These are phyloP conservation scores for Drosophila pseudotalamancana DNA, from an alignment of 2,888 invertebrate genomes.

Conservation along the genomic window DNA sequence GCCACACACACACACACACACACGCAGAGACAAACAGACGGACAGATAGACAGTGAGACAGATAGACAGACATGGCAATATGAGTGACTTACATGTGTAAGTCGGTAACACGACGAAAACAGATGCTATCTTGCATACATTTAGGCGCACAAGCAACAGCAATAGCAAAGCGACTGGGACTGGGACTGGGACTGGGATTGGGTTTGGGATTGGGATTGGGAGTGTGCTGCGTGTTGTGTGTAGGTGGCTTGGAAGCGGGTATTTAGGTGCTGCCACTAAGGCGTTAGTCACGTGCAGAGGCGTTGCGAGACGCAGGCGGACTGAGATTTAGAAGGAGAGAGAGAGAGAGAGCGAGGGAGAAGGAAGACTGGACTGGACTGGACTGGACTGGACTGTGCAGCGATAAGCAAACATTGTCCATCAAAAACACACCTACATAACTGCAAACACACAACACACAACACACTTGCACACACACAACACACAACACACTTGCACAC, in stretches of 20 bases:
- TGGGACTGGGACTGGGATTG: not conserved
- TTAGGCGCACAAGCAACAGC: conserved; percentile 54
- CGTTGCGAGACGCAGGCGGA: not conserved
- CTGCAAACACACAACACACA: conserved; percentile 10
- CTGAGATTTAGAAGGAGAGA: too few relatives aligned
- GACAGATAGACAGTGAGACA: conserved; percentile 7
- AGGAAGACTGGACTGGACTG: not conserved
- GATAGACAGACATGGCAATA: conserved; percentile 50
- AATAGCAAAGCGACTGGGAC: not conserved
- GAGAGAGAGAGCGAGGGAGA: not conserved
- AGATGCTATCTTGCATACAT: conserved; percentile 78
- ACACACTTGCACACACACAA: conserved; percentile 6
- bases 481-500: conserved; percentile 1
- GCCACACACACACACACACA: conserved; percentile 28
- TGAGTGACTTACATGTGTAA: conserved; percentile 78
- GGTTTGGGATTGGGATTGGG: not conserved
- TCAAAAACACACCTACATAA: conserved; percentile 72
- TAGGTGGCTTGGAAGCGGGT: not conserved
- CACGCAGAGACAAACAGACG: conserved; percentile 5
- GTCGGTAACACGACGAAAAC: conserved; percentile 78
- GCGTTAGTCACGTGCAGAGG: conserved; percentile 66
- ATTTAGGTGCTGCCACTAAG: conserved; percentile 15
- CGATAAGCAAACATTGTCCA: conserved; percentile 78
- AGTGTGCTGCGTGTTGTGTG: conserved; percentile 10
- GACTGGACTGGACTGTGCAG: conserved; percentile 35